Evolutionary conservation across 2,113 vertebrate species (phyloP), one percentile per base, ranked within the genome.

Genomic region (Leiothrix lutea): DNA sequence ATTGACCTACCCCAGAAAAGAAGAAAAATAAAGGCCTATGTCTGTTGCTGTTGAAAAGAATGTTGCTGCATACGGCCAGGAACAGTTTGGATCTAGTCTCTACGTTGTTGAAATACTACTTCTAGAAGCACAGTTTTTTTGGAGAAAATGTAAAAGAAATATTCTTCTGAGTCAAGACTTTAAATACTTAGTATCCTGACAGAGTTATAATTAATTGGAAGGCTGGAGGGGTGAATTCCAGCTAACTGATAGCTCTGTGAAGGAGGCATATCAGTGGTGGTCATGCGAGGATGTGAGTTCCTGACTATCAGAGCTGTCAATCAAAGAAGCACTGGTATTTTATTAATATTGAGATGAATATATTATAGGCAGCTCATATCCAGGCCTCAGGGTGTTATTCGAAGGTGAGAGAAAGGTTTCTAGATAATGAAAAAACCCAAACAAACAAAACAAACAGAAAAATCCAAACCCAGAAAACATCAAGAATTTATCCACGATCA

Each of bases 261-360:
- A 64, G 42, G n/a, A 60, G 19, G 2, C 0, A 1, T 11, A 12
- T 29, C 1, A 2, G 3, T 74, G 21, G 33, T 5, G 3, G 54
- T 7, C 0, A 2, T 47, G 18, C 50, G 23, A 74, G 29, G 26
- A 48, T 48, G 29, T 8, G 35, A 54, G 8, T 35, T 84, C 25
- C 56, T 54, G 29, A 18, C 10, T n/a, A 19, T 51, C 19, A 42
- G 38, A 64, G n/a, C 22, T 85, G 50, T 64, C 66, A 90, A 5
- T 1, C 6, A 67, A 67, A 62, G 36, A 53, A 57, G 3, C 15
- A 54, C 3, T 64, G 11, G 1, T 70, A 57, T 61, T 5, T 57
- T 1, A 1, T 69, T 45, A 71, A 48, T 50, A 62, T 29, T 33
- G 11, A 69, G 12, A 26, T 71, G 35, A 67, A 67, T 36, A 13